Percentiles rank a stretch among this genome's conserved stretches.
These are phyloP conservation scores for Xerus rutilus DNA, from an alignment of 2,797 vertebrate genomes.

Conservation along the genomic window DNA sequence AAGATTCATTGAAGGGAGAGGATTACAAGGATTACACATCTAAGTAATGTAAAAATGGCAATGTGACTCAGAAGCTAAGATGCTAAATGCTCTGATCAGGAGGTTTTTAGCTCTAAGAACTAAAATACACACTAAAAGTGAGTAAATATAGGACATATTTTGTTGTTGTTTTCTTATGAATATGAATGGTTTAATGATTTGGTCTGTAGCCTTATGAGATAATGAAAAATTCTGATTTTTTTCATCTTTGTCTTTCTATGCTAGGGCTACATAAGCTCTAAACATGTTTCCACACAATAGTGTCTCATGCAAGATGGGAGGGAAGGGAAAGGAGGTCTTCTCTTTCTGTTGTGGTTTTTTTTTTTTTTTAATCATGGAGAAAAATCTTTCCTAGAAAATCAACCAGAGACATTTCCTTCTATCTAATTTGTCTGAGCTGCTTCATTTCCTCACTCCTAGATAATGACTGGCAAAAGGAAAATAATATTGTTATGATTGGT, in stretches of 20 bases:
- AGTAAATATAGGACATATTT: not conserved
- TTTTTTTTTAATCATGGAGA: not conserved
- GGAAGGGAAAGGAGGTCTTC: not conserved
- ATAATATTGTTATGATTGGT: conserved; percentile 23
- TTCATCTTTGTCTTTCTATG: not conserved
- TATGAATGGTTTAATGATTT: not conserved
- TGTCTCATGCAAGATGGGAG: not conserved
- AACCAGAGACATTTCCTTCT: not conserved
- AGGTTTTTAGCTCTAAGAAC: not conserved
- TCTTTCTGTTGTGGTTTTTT: not conserved
- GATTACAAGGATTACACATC: not conserved
- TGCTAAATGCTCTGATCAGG: not conserved
- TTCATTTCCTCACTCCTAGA: not conserved
- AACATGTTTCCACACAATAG: not conserved
- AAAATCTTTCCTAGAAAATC: not conserved
- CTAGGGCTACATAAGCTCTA: not conserved
- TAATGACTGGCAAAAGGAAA: conserved; percentile 25
- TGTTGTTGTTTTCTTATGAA: not conserved
- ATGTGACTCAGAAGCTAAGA: not conserved
- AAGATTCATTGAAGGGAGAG: not conserved
- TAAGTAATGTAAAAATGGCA: not conserved
- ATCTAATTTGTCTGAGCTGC: not conserved
- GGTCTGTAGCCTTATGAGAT: not conserved
- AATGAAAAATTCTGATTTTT: not conserved
- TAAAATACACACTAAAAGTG: not conserved